Evolutionary conservation across 92 coral and sea anemone species (phyloP), one percentile per base, ranked within the genome.

Genomic region (Porites evermanni): DNA sequence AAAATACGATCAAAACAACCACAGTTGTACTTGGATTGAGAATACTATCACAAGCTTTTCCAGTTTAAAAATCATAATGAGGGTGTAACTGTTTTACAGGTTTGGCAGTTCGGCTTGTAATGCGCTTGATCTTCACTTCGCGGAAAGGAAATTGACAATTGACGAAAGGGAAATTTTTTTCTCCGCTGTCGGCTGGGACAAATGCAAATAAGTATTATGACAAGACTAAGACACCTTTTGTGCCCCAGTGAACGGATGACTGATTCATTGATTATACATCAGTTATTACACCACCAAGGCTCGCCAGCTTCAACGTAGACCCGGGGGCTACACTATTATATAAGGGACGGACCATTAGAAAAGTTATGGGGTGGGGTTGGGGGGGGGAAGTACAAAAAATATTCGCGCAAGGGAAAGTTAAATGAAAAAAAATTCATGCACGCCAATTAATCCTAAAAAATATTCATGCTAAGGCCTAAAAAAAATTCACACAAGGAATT

Each of bases 81-180:
- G 20, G 47, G 7, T 12, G 7, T 19, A 16, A 79, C 20, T 79
- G 82, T 65, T 44, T 26, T 66, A 79, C 44, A 68, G 59, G 2
- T 20, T 65, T 12, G 18, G 13, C 1, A 18, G 12, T 10, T 6
- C 4, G 2, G 65, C 38, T 60, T n/a, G 29, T 38, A 38, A 4
- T 38, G 47, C 47, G 47, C 47, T 38, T 38, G 47, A 38, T 1
- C 32, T 29, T 29, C 32, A 29, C 32, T 1, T 29, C 32, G 5
- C 47, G 47, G 69, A 58, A 81, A 20, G 20, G 16, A 70, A 19
- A 72, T 56, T 2, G 29, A 9, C 12, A 24, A 70, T 58, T 58
- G 52, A 20, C 60, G 70, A 81, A 81, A 70, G 77, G 47, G 70
- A 70, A 81, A 81, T 51, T 29, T 56, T 38, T 56, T 21, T 23